Base-by-base conservation (phyloP, 1,140 invertebrate genomes). In the Drosophila willistoni region DNA sequence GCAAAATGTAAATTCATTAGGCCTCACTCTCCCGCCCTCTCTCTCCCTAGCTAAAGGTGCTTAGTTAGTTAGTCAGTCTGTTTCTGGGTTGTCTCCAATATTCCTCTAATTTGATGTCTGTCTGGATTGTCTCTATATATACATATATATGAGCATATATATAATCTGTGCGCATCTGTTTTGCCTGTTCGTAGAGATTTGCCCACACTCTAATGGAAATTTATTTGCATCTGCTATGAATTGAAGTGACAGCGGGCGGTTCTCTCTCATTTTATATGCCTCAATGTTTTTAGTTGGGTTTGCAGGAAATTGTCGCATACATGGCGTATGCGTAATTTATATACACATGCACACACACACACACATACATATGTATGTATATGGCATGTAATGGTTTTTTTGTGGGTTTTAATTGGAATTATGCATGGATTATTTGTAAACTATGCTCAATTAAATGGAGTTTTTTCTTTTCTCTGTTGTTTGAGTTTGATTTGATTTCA, bases 141-240 rank as follows among this genome's bases (percentile, higher is more conserved):
- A n/a, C 7, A 56, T 7, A 33, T 33, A n/a, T 39, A 54, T 17
- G 14, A 25, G 3, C 22, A 25, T 42, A 36, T 44, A 57, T 55
- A 44, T 57, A 68, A 68, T 68, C 66, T 62, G 66, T 63, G 55
- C 47, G 74, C 75, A 77, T 77, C 75, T 77, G 72, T 70, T 74
- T 61, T 34, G 56, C 57, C 57, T 63, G 74, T 64, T 17, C 17
- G 6, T 10, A 51, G 44, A 51, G 44, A 55, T 77, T 47, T 63
- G 68, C 68, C 75, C 74, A 66, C 74, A 64, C 68, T 83, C 83
- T 89, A 87, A 87, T 87, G 77, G 83, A 83, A 87, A 87, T 87
- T 87, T 87, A 87, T 87, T 77, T 87, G 80, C 83, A 87, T 89
- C 84, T 87, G 72, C 64, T 84, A 78, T 86, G 83, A 85, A 78